Evolutionary conservation across 2,113 vertebrate genomes (phyloP), one percentile per base, ranked within the genome.

Genomic region (Protobothrops mucrosquamatus): DNA sequence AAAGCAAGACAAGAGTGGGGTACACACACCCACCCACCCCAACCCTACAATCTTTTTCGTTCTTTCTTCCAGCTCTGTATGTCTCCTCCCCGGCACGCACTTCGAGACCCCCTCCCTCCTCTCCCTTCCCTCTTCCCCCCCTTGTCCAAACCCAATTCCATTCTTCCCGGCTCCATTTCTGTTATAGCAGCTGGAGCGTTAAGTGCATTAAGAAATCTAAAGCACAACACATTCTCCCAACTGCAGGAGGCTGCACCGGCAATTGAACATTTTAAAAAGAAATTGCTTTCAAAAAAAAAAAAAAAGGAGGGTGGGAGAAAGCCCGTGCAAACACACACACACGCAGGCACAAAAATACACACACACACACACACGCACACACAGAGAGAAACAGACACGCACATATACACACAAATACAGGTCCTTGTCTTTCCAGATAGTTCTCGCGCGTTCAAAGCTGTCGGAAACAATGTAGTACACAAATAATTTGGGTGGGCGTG

Each of bases 251-350:
- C 91, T 20, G 92, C 64, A 39, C 90, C 57, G 51, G 89, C 87
- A 93, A 91, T 88, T 93, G 93, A 94, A 89, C 94, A 85, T 93
- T 95, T 96, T 94, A 94, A 96, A 92, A 94, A 91, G 94, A 96
- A 96, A 92, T 94, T 94, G 94, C 94, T 96, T 94, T 91, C 95
- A 96, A 96, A 46, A 43, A 46, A 46, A 48, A 48, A 48, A 48
- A 48, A 48, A 48, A 91, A 46, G 51, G 86, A 15, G 10, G 10
- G 6, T 0, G 18, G 26, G 15, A 59, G 54, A 57, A 48, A 46
- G 43, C 34, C n/a, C 34, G 2, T 55, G 39, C 88, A 43, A 22
- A 10, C 8, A 10, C 8, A 56, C 34, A 43, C n/a, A 34, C 12
- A 6, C 24, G 48, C 12, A 18, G 24, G 48, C 46, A 52, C 9